Percentiles rank a stretch among this genome's conserved stretches.
Conservation (phyloP, 2,888 invertebrate species). For the Tetragonisca angustula region DNA sequence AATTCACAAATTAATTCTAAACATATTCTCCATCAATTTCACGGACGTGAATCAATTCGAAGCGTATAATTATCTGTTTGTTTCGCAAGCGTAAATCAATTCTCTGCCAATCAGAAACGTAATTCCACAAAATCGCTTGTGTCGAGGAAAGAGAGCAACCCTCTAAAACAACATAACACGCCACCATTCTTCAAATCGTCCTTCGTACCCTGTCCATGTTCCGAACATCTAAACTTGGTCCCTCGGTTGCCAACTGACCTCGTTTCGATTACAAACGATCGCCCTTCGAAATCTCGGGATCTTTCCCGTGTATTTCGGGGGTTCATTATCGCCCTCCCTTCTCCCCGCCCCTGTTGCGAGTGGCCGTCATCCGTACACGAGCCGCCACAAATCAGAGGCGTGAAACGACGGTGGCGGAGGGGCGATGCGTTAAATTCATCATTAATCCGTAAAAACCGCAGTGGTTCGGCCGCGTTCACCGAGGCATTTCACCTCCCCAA, state of each 20-base stretch:
- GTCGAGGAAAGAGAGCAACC: neutral
- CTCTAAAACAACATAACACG: too few species aligned
- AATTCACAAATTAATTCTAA: neutral
- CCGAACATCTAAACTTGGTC: neutral
- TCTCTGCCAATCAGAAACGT: too few species aligned
- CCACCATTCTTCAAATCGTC: too few species aligned
- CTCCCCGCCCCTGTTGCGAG: too few species aligned
- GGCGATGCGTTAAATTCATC: constrained; percentile 36
- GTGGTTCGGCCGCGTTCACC: constrained; percentile 39
- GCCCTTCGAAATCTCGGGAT: neutral
- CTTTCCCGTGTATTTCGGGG: neutral
- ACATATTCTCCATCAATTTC: neutral
- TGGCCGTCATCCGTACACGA: too few species aligned
- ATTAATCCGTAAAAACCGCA: constrained; percentile 52
- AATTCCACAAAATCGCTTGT: neutral
- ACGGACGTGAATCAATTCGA: neutral
- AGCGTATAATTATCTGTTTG: too few species aligned
- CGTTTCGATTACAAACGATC: neutral
- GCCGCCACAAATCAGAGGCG: neutral
- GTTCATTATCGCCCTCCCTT: neutral
- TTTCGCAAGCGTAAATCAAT: too few species aligned
- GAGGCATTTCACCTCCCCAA: constrained; percentile 29
- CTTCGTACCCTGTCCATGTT: neutral
- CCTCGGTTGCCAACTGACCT: neutral
- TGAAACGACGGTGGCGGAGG: neutral